Base-by-base conservation (phyloP, 2,113 vertebrate species). In the Vulpes ferrilata region DNA sequence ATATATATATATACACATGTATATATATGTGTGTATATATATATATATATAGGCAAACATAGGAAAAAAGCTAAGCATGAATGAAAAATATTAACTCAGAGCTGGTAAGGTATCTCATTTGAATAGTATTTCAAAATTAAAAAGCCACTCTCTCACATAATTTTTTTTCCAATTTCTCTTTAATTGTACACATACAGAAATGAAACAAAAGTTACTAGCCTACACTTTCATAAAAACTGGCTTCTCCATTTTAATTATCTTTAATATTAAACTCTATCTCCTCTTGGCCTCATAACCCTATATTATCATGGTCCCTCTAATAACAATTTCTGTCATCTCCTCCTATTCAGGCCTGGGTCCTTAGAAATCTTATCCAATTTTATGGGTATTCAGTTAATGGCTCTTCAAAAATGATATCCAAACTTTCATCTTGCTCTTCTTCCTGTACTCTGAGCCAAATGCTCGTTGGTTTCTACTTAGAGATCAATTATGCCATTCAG, bases 31-130 rank as follows among this genome's bases (percentile, higher is more conserved):
- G 5, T 43, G 5, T 43, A 43, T 43, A 43, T 43, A 43, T 43
- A 43, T 35, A 35, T 23, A 84, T 10, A 20, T 22, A 67, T 19
- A 81, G 23, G 74, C 32, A 92, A 96, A 92, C 27, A 25, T 19
- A 11, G 20, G 12, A 16, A 90, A 23, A 96, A 86, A 87, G 23
- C 23, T 76, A 78, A 69, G n/a, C 11, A 93, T 79, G 5, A 91
- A 87, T 48, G 25, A 94, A 90, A 95, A 96, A 43, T 76, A 90
- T n/a, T 57, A 95, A 79, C 51, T 76, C 64, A 91, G 67, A 90
- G 88, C 3, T 92, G 38, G 9, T 35, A 25, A 86, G 2, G 1
- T 35, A 93, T 48, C 69, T 82, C 81, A 2, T 81, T 35, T 74
- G 1, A 89, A 48, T 67, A 86, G 83, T 17, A 51, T 38, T 95